These are phyloP conservation scores for Capitella teleta DNA, from an alignment of 1,140 invertebrate genomes.

Conservation along the genomic window DNA sequence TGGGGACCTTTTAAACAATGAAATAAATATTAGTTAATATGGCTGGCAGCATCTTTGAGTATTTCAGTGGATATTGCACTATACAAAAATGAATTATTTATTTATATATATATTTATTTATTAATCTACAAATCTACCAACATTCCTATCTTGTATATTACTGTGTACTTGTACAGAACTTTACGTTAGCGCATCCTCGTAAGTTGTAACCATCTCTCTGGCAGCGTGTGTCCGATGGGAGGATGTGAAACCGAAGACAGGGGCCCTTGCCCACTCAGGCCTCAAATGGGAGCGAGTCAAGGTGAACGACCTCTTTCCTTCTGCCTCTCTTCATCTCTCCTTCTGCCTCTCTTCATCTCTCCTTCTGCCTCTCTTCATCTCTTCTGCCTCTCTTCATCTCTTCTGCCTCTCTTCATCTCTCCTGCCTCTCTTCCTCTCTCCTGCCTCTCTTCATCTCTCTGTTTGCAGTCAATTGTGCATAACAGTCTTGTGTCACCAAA, in stretches of 20 bases:
- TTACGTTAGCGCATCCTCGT: not conserved
- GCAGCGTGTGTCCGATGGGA: constrained; percentile 21
- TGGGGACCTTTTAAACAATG: too few relatives aligned
- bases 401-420: too few relatives aligned
- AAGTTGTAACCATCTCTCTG: not conserved
- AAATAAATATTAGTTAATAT: too few relatives aligned
- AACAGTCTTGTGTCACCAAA: constrained; percentile 22
- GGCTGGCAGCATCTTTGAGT: too few relatives aligned
- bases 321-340: not conserved
- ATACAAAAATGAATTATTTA: too few relatives aligned
- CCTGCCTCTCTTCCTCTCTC: too few relatives aligned
- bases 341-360: too few relatives aligned
- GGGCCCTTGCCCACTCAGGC: constrained; percentile 28
- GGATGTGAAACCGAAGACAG: constrained; percentile 26
- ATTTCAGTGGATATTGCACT: too few relatives aligned
- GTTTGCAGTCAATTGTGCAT: constrained; percentile 28
- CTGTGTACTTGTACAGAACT: not conserved
- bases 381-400: too few relatives aligned
- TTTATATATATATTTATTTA: not conserved
- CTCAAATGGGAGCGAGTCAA: constrained; percentile 40
- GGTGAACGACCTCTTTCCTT: constrained; percentile 15
- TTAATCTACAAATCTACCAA: not conserved
- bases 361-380: too few relatives aligned
- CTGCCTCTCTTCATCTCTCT: too few relatives aligned
- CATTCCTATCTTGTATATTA: not conserved